Base-by-base conservation (phyloP, 2,888 invertebrate genomes). In the Eupelmus urozonus region DNA sequence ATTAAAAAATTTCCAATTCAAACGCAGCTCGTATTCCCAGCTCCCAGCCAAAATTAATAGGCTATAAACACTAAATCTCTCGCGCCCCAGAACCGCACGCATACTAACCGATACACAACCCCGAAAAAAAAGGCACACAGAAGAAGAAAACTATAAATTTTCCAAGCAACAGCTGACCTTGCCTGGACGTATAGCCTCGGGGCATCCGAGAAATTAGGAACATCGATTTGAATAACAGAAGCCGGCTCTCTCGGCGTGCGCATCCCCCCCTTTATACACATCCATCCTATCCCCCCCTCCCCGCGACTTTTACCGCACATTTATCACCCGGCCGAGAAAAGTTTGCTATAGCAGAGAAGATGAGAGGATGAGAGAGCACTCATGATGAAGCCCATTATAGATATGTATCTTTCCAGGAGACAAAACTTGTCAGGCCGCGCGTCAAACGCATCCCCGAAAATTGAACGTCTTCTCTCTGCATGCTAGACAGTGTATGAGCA, bases 161-260 rank as follows among this genome's bases (percentile, higher is more conserved):
- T 45, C n/a, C 16, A 16, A 16, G 45, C n/a, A 63, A 63, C 23
- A 45, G 40, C 16, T 62, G 25, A 25, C 51, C 51, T 29, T n/a
- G 20, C 11, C 11, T 45, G 2, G 34, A 34, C 45, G 2, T 45
- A 7, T 16, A 45, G 2, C 16, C 1, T 27, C 11, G 9, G 18
- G 18, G 40, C 4, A 1, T 29, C 5, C 11, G n/a, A 16, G 49
- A 29, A 27, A 65, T 65, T 27, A n/a, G n/a, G n/a, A n/a, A 18
- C 40, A 57, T 27, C 25, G 57, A 69, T 69, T 69, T 42, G 69
- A 69, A 57, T 69, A 57, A 57, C 67, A 18, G 4, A 67, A 67
- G 40, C 4, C 49, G 1, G 4, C 49, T 3, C 27, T 27, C 18
- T 20, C 25, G 20, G 20, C 2, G 18, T 9, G 1, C 25, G 18